Percentiles rank a stretch among this genome's conserved stretches.
Conservation (phyloP, 1,140 invertebrate genomes). For the Daktulosphaira vitifoliae region DNA sequence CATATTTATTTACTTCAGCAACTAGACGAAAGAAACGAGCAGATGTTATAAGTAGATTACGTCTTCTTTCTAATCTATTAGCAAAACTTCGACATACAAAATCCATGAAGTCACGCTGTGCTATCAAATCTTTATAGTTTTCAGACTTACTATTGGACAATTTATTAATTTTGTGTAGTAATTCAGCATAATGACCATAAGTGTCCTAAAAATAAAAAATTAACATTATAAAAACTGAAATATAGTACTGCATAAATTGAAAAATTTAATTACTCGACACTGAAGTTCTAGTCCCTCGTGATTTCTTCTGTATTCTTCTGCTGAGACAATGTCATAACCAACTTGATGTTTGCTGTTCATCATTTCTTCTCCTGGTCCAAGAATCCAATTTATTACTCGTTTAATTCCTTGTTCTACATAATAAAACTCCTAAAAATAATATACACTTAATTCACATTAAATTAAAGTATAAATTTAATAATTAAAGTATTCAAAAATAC, state of each 20-base stretch:
- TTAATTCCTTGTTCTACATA: constrained; percentile 54
- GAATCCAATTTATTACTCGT: constrained; percentile 65
- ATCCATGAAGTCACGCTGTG: constrained; percentile 67
- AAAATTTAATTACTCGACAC: constrained; percentile 51
- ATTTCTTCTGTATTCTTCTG: constrained; percentile 58
- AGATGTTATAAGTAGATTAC: constrained; percentile 67
- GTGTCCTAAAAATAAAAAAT: constrained; percentile 48
- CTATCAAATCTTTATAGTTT: constrained; percentile 52
- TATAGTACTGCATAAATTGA: neutral
- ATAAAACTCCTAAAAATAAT: constrained; percentile 46
- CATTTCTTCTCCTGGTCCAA: constrained; percentile 62
- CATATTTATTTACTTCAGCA: constrained; percentile 58
- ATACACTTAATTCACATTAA: neutral
- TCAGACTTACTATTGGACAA: constrained; percentile 47
- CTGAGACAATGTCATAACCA: constrained; percentile 59
- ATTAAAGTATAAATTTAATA: neutral
- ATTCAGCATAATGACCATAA: constrained; percentile 64
- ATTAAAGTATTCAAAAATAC: too few species aligned
- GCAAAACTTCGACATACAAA: constrained; percentile 70
- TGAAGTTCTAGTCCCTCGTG: constrained; percentile 68
- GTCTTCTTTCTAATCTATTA: constrained; percentile 59
- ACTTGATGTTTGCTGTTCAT: constrained; percentile 60
- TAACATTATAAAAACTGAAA: neutral
- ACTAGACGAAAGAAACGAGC: constrained; percentile 65
- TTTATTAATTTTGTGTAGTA: constrained; percentile 58